phyloP scores from a whole-genome alignment of 2,797 vertebrate species.

The Amblyraja radiata region DNA sequence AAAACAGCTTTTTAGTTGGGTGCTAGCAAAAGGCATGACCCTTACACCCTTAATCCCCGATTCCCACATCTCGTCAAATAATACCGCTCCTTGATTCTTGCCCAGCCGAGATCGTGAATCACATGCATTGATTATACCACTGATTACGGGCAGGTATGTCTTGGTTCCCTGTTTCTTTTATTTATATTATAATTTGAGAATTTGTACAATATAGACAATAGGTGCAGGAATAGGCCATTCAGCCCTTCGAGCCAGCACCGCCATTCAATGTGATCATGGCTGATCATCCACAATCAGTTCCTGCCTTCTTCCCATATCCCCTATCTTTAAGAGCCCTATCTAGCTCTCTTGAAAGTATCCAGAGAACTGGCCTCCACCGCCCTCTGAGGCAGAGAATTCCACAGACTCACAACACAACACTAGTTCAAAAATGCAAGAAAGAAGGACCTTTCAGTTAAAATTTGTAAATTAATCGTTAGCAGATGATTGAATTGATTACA shows the following conservation, averaged over 20 bases:
- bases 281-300: too few relatives aligned
- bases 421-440: background rate
- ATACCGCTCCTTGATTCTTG: background rate
- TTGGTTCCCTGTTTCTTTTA: background rate
- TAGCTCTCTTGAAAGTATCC: too few relatives aligned
- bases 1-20: background rate
- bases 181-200: background rate
- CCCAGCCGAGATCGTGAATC: background rate
- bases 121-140: background rate
- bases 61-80: background rate
- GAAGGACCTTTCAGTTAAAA: background rate
- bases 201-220: too few relatives aligned
- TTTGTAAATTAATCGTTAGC: background rate
- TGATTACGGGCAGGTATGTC: background rate
- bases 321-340: too few relatives aligned
- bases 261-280: too few relatives aligned
- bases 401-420: too few relatives aligned
- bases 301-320: too few relatives aligned
- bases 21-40: background rate
- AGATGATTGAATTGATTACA: background rate
- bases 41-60: background rate
- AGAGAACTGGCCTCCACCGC: too few relatives aligned
- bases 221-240: too few relatives aligned
- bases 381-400: too few relatives aligned
- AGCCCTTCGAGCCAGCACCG: too few relatives aligned